phyloP scores from a whole-genome alignment of 1,140 invertebrate species.

The Atta cephalotes region DNA sequence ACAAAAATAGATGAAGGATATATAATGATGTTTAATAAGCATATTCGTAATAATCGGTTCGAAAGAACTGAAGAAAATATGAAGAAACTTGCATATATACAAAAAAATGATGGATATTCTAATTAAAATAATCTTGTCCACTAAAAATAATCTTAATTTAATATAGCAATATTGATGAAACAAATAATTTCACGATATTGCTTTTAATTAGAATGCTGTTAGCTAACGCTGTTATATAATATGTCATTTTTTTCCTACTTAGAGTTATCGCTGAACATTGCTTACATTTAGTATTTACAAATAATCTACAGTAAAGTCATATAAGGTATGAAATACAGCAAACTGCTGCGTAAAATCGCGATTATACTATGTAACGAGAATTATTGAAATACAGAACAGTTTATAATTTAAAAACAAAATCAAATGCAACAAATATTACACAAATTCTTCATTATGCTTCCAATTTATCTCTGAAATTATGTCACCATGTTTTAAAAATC shows the following conservation, averaged over 20 bases:
- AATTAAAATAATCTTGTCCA: constrained; percentile 3
- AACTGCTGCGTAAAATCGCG: background rate
- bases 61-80: background rate
- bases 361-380: background rate
- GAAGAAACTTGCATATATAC: background rate
- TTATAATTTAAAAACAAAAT: background rate
- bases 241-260: background rate
- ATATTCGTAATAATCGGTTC: background rate
- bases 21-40: background rate
- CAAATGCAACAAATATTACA: background rate
- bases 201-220: background rate
- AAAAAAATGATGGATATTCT: background rate
- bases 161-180: background rate
- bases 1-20: background rate
- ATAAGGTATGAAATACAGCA: background rate
- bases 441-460: background rate
- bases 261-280: background rate
- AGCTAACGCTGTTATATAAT: background rate
- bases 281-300: background rate
- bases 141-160: background rate
- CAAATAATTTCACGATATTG: background rate
- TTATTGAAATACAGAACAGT: background rate
- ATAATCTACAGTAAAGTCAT: background rate
- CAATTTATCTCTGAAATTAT: background rate
- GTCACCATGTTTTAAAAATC: background rate